phyloP scores from a whole-genome alignment of 2,797 vertebrate species.

The Ciconia nigra region DNA sequence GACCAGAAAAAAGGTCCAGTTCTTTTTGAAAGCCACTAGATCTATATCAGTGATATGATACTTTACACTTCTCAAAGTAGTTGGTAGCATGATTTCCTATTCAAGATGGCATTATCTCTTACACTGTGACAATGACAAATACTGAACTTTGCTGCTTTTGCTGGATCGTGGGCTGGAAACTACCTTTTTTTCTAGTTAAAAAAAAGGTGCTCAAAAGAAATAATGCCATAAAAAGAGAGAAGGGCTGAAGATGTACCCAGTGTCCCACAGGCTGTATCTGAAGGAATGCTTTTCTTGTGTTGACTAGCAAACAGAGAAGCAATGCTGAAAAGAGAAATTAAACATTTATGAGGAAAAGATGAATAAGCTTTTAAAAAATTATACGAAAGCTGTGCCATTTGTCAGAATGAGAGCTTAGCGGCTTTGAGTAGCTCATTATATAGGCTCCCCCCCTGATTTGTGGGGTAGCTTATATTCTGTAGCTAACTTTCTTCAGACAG shows the following conservation, averaged over 20 bases:
- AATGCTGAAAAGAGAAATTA: not conserved
- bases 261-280: not conserved
- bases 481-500: not conserved
- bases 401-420: not conserved
- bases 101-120: not conserved
- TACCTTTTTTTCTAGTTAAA: not conserved
- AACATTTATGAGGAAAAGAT: not conserved
- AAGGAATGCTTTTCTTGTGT: not conserved
- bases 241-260: not conserved
- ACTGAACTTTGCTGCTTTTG: not conserved
- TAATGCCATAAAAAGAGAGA: not conserved
- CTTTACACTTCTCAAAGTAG: not conserved
- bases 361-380: not conserved
- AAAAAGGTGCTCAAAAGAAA: not conserved
- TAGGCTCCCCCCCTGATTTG: fast-evolving
- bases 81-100: not conserved
- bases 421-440: not conserved
- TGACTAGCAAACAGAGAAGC: not conserved
- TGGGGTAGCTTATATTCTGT: not conserved
- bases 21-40: not conserved
- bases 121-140: not conserved
- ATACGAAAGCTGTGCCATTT: not conserved
- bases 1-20: not conserved
- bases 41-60: not conserved
- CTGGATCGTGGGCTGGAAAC: not conserved